Evolutionary conservation across 2,888 invertebrate species (phyloP).

Genomic region (Apoderus coryli): DNA sequence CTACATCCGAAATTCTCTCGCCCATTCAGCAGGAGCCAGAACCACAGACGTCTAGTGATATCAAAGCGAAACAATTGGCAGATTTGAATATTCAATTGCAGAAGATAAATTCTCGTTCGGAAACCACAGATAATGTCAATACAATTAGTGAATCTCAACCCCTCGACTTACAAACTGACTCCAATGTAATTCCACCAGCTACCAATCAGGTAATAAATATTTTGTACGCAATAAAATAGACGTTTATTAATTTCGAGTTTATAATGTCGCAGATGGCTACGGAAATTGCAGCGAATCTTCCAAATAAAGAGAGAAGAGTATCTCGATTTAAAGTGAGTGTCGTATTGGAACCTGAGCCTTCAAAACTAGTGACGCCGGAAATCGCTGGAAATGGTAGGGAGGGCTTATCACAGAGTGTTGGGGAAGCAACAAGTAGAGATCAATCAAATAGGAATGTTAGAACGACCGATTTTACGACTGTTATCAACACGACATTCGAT

Average conservation of each 20-base stretch:
- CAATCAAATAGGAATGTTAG: constrained; percentile 8
- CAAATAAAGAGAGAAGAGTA: constrained; percentile 28
- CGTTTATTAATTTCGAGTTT: too few species aligned
- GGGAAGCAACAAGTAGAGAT: constrained; percentile 6
- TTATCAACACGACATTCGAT: constrained; percentile 29
- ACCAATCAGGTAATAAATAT: too few species aligned
- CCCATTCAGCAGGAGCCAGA: constrained; percentile 26
- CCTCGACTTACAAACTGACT: too few species aligned
- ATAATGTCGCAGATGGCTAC: too few species aligned
- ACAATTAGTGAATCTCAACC: too few species aligned
- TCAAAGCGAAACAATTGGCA: constrained; percentile 36
- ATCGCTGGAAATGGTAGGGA: neutral
- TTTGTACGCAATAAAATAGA: too few species aligned
- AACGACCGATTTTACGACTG: constrained; percentile 24
- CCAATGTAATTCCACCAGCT: too few species aligned
- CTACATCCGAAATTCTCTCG: constrained; percentile 28
- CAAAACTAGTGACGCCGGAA: constrained; percentile 22
- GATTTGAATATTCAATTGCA: constrained; percentile 46
- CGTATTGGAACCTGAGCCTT: constrained; percentile 33
- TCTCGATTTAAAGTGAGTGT: constrained; percentile 40
- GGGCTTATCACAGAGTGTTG: constrained; percentile 6
- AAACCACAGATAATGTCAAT: neutral
- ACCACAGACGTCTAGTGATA: constrained; percentile 8
- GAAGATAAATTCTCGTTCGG: constrained; percentile 35
- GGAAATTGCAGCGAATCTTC: constrained; percentile 5